Evolutionary conservation across 2,797 vertebrate species (phyloP), one percentile per base, ranked within the genome.

Genomic region (Sebastiscus albofasciatus): DNA sequence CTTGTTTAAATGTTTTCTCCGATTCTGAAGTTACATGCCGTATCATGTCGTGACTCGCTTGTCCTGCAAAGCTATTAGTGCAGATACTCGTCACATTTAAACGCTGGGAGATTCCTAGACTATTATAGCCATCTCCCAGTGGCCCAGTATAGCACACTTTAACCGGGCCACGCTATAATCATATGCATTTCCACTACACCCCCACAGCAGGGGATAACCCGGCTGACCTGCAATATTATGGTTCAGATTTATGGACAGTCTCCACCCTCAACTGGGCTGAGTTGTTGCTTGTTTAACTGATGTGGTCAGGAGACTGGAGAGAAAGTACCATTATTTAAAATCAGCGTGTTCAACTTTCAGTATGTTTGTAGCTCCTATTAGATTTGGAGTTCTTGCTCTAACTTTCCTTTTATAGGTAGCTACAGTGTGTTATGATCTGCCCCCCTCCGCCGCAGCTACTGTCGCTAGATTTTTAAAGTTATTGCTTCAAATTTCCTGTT

Each of bases 141-240:
- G 56, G 31, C 79, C 36, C 33, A 60, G 54, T 74, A 26, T 75
- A 64, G 67, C n/a, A 46, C 62, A 66, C 67, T 84, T 67, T 27
- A 81, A 42, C 33, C 5, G 10, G 52, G 52, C 60, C 67, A 55
- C 8, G 3, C 68, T 85, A 71, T 87, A 83, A 85, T 90, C 81
- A 86, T 67, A 60, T 83, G 65, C 56, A 71, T 79, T 77, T 87
- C 39, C 49, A 68, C 36, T 77, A 60, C 27, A 55, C 8, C 27
- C 59, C 46, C 61, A 67, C 77, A 75, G 72, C 72, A 85, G 79
- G 56, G 73, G 68, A 81, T 86, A 75, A 77, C 84, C 82, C 64
- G 26, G 33, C 61, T 85, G 88, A 90, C 82, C 83, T 71, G 52
- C 68, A 77, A 72, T 80, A 75, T 82, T 74, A 74, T 77, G 75